Conservation (phyloP, 2,888 invertebrate genomes). For the Caradrina kadenii region DNA sequence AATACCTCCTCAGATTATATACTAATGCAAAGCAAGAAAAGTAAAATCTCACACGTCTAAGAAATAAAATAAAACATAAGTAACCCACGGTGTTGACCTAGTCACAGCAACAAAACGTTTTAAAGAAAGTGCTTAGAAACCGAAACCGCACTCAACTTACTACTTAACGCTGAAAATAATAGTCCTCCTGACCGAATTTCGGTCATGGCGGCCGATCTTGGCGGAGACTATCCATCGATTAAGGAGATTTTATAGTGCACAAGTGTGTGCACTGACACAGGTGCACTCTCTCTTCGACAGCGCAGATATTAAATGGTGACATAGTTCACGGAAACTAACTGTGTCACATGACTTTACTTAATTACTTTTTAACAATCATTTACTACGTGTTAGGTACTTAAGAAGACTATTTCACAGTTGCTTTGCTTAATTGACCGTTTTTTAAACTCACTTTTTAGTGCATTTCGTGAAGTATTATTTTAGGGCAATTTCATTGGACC, state of each 20-base stretch:
- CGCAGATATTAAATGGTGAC: slow-evolving; percentile 45
- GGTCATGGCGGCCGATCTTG: not conserved
- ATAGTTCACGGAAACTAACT: slow-evolving; percentile 48
- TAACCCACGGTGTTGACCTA: slow-evolving; percentile 42
- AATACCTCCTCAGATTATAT: not conserved
- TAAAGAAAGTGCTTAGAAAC: slow-evolving; percentile 56
- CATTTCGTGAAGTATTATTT: too few species aligned
- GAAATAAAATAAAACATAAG: slow-evolving; percentile 33
- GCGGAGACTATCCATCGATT: not conserved
- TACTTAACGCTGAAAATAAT: slow-evolving; percentile 18
- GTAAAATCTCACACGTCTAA: not conserved
- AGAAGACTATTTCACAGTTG: not conserved
- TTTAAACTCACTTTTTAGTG: not conserved
- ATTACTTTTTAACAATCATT: slow-evolving; percentile 42
- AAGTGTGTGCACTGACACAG: not conserved
- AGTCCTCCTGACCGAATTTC: slow-evolving; percentile 8
- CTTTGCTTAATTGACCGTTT: not conserved
- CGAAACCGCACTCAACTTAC: slow-evolving; percentile 43
- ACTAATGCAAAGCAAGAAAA: not conserved
- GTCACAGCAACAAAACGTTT: slow-evolving; percentile 43
- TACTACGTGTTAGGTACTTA: slow-evolving; percentile 28
- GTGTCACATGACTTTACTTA: slow-evolving; percentile 33
- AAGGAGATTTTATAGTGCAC: not conserved
- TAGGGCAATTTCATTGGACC: too few species aligned
- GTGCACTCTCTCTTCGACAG: not conserved